Base-by-base conservation (phyloP, 2,113 vertebrate species). In the Emydura subglobosa region DNA sequence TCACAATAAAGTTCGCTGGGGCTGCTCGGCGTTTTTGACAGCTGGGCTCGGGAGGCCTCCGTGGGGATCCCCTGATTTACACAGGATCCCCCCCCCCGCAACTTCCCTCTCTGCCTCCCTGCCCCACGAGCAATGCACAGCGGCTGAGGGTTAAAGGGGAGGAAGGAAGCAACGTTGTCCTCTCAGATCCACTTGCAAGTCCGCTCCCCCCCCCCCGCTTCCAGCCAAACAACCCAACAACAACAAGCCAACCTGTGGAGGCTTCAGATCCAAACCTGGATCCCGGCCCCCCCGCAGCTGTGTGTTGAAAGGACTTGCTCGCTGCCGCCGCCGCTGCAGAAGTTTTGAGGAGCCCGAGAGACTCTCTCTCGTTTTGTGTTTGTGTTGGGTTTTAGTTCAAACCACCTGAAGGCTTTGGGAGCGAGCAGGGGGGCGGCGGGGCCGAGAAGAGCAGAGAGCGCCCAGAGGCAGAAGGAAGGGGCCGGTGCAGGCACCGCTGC, bases 401-500 rank as follows among this genome's bases (percentile, higher is more conserved):
- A 89, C 85, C 82, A 95, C 89, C 85, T 89, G 89, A 82, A 87
- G 83, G 83, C 55, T 79, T 51, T 57, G 31, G 86, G 86, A 54
- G 92, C 21, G 87, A 65, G 83, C 47, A 54, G 22, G 53, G 3
- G 44, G 25, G 5, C 2, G 27, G 91, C 87, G 79, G 65, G 27
- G 5, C 92, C 47, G 94, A 3, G 89, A 91, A 84, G 94, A 92
- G 79, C 90, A 82, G 88, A 39, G 95, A 84, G 96, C 92, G 53
- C 55, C 95, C 86, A 82, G 96, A 97, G 96, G 97, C 97, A 94
- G 87, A 95, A 94, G 82, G 87, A 95, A 96, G 96, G 98, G 97
- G 96, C 96, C 96, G 97, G 98, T 98, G 97, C 98, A 96, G 98
- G 96, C 97, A 96, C 97, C 95, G 97, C 98, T 97, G 98, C 98